Base-by-base conservation (phyloP, 2,888 invertebrate genomes). In the Quadroppia sp. region DNA sequence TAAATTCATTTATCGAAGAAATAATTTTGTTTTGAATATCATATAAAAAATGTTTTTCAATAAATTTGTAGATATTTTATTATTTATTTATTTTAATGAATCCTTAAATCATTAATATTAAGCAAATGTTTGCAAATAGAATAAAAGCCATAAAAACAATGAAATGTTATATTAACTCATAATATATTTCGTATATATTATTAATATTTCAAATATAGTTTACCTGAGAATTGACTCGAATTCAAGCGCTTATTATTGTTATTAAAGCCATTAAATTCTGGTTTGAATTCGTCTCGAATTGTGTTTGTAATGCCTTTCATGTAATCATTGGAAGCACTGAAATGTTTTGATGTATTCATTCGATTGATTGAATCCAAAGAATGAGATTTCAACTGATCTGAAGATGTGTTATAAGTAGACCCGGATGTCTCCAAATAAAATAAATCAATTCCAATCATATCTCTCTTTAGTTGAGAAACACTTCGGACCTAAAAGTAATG, bases 391-490 rank as follows among this genome's bases (percentile, higher is more conserved):
- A 61, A 15, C 13, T 9, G 59, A 56, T n/a, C n/a, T n/a, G 53
- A 25, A 20, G 53, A 56, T 7, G n/a, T 56, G 23, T 13, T 20
- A 56, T 15, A 20, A 2, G 61, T 40, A 45, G 45, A 45, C 45
- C 13, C 2, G n/a, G n/a, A 45, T 40, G 59, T 28, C 20, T 89
- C 89, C 81, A 94, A 85, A 82, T 93, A 93, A 83, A 95, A 95
- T 4, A 92, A 92, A 81, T 94, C 93, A 72, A 92, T 89, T 80
- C 93, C 92, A 17, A 91, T 90, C 81, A 94, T 92, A 82, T 95
- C 95, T 82, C 94, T 92, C 69, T 94, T 87, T 72, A 96, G 84
- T 80, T 95, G 95, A 0, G 94, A 94, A 82, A 94, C 96, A 82
- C 95, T 94, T 79, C 92, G 87, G 2, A 95, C 90, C 92, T 92